A percentile compares a stretch with the other conserved stretches of the same genome.
Evolutionary conservation across 2,888 invertebrate genomes (phyloP).

Genomic region (Bugula neritina): DNA sequence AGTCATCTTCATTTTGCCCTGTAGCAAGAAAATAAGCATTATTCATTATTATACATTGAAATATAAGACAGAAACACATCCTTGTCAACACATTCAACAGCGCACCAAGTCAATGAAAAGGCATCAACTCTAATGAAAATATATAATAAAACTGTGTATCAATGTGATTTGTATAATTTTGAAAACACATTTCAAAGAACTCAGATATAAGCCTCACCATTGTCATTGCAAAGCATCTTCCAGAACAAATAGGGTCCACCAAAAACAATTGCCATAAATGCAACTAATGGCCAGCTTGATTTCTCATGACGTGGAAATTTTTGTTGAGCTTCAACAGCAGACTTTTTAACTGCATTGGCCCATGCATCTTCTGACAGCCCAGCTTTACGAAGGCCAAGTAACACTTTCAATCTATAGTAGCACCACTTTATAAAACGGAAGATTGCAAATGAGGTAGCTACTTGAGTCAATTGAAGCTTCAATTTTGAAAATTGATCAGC

Average conservation of each 20-base stretch:
- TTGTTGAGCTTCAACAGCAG: conserved; percentile 39
- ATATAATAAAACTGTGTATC: no score
- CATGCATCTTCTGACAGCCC: conserved; percentile 52
- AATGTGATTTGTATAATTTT: no score
- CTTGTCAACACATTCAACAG: no score
- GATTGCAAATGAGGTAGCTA: conserved; percentile 80
- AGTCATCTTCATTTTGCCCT: not conserved
- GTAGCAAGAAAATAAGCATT: not conserved
- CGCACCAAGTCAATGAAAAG: no score
- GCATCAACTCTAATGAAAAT: no score
- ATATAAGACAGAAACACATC: no score
- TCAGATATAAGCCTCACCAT: no score
- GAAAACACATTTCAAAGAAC: no score
- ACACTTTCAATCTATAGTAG: conserved; percentile 66
- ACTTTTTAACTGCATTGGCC: conserved; percentile 40
- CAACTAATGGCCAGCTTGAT: conserved; percentile 77
- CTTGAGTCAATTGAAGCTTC: conserved; percentile 73
- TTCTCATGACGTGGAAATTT: conserved; percentile 45
- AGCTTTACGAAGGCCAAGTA: conserved; percentile 56
- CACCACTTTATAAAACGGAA: conserved; percentile 75
- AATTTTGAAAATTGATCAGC: conserved; percentile 88
- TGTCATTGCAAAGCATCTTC: conserved; percentile 64
- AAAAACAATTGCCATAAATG: conserved; percentile 71
- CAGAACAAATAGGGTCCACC: conserved; percentile 87
- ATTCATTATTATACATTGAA: no score